Evolutionary conservation across 2,888 invertebrate species (phyloP).

Genomic region (Drosophila siamana): DNA sequence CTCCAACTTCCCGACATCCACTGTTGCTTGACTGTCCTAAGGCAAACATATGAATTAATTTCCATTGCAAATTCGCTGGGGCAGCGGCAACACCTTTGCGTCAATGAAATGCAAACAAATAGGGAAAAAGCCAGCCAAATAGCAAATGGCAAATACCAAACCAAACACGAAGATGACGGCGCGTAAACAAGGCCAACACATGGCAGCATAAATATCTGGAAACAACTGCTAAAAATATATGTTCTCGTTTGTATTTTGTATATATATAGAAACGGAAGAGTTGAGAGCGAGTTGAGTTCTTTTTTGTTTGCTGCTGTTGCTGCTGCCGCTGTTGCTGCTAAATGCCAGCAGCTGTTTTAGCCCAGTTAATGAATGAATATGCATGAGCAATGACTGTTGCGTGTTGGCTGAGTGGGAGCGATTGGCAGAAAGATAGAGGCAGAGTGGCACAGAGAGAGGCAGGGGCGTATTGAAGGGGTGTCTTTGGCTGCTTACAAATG

Average conservation of each 20-base stretch:
- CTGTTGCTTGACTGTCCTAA: background rate
- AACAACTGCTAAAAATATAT: constrained; percentile 50
- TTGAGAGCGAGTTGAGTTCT: constrained; percentile 15
- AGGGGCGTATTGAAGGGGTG: constrained; percentile 1
- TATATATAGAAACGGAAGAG: constrained; percentile 26
- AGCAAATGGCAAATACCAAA: constrained; percentile 47
- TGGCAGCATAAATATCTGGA: constrained; percentile 69
- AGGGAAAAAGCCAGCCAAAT: constrained; percentile 22
- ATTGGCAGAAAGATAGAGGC: background rate
- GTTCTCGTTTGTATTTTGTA: constrained; percentile 22
- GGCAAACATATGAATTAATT: constrained; percentile 69
- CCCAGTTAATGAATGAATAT: constrained; percentile 76
- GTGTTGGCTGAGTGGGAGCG: background rate
- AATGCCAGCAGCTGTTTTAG: constrained; percentile 70
- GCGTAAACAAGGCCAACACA: constrained; percentile 74
- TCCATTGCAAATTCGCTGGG: constrained; percentile 67
- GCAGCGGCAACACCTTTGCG: constrained; percentile 62
- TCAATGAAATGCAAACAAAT: constrained; percentile 75
- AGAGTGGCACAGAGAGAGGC: background rate
- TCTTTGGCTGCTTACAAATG: constrained; percentile 37
- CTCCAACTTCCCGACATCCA: no score
- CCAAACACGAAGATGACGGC: constrained; percentile 66
- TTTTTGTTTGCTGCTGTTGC: constrained; percentile 14
- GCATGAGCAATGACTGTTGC: constrained; percentile 56
- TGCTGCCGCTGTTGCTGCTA: constrained; percentile 41